Base-by-base conservation (phyloP, 2,113 vertebrate species). In the Brachyhypopomus gauderio region DNA sequence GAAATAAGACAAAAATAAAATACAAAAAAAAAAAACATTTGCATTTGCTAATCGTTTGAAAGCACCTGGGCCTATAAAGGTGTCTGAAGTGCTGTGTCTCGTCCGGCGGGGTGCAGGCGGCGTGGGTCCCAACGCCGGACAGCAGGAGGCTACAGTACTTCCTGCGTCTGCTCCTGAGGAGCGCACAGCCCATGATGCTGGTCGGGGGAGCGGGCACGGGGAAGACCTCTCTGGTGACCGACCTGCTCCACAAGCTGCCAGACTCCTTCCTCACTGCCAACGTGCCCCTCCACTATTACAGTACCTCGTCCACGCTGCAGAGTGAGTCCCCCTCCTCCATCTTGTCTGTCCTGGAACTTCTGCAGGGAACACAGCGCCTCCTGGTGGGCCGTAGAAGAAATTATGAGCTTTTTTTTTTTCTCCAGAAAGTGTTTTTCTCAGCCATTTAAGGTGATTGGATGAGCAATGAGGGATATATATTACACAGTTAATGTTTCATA, bases 241-340 rank as follows among this genome's bases (percentile, higher is more conserved):
- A 94, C 59, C 88, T 87, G 81, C 85, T 95, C 78, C 74, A 87
- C 76, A 88, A 85, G 77, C 89, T 93, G 77, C 90, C 89, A 59
- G 92, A 94, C 81, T 88, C 91, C 73, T 90, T 85, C 55, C 56
- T 89, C 69, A 72, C 90, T 38, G 78, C 88, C 38, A 92, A 91
- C 84, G 90, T 90, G 0, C 87, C 91, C 25, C 94, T 93, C 67
- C 92, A 90, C 88, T 92, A 93, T 87, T 92, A 86, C n/a, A 87
- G 84, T 60, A 71, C 88, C 38, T 93, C 86, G 66, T 90, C 88
- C 74, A 89, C 87, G 86, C 79, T 92, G 73, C 90, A 90, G 38
- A 71, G 62, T 91, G 88, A 86, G 78, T 74, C 16, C 36, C 3
- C 17, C n/a, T 56, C 38, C 56, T 16, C 34, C 20, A 4, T 8